phyloP scores from a whole-genome alignment of 2,797 vertebrate genomes.

The Anguilla marmorata region DNA sequence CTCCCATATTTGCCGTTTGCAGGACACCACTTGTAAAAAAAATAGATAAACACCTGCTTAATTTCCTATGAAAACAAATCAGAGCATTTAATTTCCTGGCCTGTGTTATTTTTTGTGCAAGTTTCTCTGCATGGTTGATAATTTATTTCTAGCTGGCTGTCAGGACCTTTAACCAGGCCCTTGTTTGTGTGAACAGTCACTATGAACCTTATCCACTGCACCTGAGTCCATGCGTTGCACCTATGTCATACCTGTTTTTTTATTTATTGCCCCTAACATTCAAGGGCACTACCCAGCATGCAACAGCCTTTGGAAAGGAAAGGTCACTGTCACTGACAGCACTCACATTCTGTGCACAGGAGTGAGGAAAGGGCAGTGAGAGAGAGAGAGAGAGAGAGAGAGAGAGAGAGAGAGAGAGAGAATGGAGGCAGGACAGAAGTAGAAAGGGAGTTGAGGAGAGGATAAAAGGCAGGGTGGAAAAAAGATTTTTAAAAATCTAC shows the following conservation, averaged over 20 bases:
- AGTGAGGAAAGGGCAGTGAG: background rate
- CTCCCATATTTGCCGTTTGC: background rate
- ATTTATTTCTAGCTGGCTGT: conserved; percentile 28
- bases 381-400: background rate
- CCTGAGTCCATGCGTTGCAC: background rate
- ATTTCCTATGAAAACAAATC: background rate
- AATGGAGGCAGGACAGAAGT: background rate
- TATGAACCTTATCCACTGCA: conserved; percentile 3
- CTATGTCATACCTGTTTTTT: background rate
- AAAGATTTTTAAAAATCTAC: too few species aligned
- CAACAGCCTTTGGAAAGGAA: background rate
- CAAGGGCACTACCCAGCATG: conserved; percentile 16
- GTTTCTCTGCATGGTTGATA: conserved; percentile 21
- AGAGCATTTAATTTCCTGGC: background rate
- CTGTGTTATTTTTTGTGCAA: background rate
- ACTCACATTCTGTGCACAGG: background rate
- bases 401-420: background rate
- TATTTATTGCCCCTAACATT: conserved; percentile 15
- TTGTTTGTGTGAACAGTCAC: conserved; percentile 29
- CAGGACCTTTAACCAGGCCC: conserved; percentile 31
- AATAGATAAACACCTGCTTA: background rate
- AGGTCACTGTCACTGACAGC: background rate
- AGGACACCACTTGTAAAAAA: background rate
- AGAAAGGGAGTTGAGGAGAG: background rate
- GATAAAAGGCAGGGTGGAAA: too few species aligned